A percentile compares a stretch with the other conserved stretches of the same genome.
Evolutionary conservation across 37 sponge, comb jelly and placozoan genomes (phyloP).

Genomic region (Lycopodina hypogea): DNA sequence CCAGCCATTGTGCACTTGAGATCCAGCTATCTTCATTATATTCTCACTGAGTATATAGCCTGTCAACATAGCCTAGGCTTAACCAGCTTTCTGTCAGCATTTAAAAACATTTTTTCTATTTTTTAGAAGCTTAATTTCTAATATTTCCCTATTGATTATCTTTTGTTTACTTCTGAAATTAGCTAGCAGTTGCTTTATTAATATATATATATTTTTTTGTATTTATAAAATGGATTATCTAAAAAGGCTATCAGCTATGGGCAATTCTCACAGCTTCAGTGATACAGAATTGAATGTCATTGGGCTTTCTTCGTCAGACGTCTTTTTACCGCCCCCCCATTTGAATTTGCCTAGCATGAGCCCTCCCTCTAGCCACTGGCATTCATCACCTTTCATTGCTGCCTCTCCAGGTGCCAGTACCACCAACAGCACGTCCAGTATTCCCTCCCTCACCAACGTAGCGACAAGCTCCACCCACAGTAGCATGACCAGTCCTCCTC

Average conservation of each 20-base stretch:
- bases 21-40: too few species aligned
- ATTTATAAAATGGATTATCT: conserved; percentile 10
- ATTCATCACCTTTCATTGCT: conserved; percentile 18
- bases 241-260: neutral
- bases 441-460: neutral
- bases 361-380: neutral
- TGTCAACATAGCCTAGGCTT: too few species aligned
- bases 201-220: too few species aligned
- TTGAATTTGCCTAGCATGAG: conserved; percentile 6
- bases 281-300: conserved; percentile 49
- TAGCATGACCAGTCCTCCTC: neutral
- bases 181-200: conserved; percentile 1
- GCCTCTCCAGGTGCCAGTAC: conserved; percentile 3
- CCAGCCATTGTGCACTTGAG: too few species aligned
- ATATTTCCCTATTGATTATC: too few species aligned
- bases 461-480: conserved; percentile 1
- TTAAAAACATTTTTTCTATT: too few species aligned
- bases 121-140: too few species aligned
- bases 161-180: too few species aligned
- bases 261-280: conserved; percentile 16
- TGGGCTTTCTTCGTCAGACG: neutral
- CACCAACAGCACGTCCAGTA: conserved; percentile 2
- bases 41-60: too few species aligned
- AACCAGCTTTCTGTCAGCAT: too few species aligned
- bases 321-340: conserved; percentile 16